phyloP scores from a whole-genome alignment of 64 coral and sea anemone species.

The Orbicella faveolata region DNA sequence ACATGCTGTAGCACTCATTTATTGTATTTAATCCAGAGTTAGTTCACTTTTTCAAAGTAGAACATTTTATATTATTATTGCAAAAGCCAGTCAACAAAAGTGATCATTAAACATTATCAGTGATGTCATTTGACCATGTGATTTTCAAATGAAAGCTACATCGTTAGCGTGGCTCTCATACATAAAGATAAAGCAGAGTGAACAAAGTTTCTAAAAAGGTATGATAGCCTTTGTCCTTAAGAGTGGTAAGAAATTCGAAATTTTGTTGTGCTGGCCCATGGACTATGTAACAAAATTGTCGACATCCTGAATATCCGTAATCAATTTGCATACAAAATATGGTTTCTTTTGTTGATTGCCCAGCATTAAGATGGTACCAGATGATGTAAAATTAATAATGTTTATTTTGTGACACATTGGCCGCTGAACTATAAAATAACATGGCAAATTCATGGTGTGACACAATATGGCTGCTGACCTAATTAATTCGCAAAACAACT shows the following conservation, averaged over 20 bases:
- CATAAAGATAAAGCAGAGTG: conserved; percentile 45
- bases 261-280: conserved; percentile 19
- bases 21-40: neutral
- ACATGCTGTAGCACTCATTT: neutral
- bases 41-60: neutral
- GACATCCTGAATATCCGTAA: no score
- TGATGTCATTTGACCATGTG: conserved; percentile 62
- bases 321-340: no score
- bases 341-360: no score
- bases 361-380: no score
- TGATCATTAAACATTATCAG: neutral
- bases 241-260: neutral
- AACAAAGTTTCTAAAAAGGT: neutral
- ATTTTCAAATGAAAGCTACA: conserved; percentile 44
- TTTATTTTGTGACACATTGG: no score
- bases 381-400: no score
- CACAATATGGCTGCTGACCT: no score
- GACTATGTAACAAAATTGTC: neutral
- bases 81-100: neutral
- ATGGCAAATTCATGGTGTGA: no score
- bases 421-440: no score
- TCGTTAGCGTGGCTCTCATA: conserved; percentile 47
- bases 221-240: no score
- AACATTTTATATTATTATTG: neutral
- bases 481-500: no score